phyloP scores from a whole-genome alignment of 2,888 invertebrate genomes.

The Nymphalis c-album region DNA sequence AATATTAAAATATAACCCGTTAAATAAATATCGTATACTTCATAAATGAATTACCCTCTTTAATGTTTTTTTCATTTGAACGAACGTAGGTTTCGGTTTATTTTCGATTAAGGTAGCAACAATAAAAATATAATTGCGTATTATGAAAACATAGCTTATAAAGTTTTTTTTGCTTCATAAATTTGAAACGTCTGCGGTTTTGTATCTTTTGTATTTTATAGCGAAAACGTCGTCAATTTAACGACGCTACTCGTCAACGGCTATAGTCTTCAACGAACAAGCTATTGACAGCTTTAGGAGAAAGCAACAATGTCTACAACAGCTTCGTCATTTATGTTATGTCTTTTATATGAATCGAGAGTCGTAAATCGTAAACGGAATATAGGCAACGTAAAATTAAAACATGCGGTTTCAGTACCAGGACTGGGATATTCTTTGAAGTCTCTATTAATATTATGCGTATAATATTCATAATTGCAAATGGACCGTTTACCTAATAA shows the following conservation, averaged over 20 bases:
- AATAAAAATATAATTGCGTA: neutral
- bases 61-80: too few species aligned
- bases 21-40: neutral
- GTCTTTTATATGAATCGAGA: slow-evolving; percentile 28
- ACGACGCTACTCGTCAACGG: slow-evolving; percentile 21
- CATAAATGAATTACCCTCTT: too few species aligned
- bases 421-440: neutral
- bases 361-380: slow-evolving; percentile 33
- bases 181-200: slow-evolving; percentile 2
- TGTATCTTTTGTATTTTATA: slow-evolving; percentile 14
- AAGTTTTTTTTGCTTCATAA: neutral
- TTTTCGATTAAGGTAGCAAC: neutral
- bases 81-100: too few species aligned
- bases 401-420: slow-evolving; percentile 18
- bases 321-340: slow-evolving; percentile 10
- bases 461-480: neutral
- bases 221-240: slow-evolving; percentile 20
- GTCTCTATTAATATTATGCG: neutral
- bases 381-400: slow-evolving; percentile 27
- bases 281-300: slow-evolving; percentile 22
- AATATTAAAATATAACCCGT: too few species aligned
- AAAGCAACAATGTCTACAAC: slow-evolving; percentile 21
- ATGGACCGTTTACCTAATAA: neutral
- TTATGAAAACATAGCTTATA: neutral
- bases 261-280: slow-evolving; percentile 12